Base-by-base conservation (phyloP, 1,140 invertebrate genomes). In the Ridgeia piscesae region DNA sequence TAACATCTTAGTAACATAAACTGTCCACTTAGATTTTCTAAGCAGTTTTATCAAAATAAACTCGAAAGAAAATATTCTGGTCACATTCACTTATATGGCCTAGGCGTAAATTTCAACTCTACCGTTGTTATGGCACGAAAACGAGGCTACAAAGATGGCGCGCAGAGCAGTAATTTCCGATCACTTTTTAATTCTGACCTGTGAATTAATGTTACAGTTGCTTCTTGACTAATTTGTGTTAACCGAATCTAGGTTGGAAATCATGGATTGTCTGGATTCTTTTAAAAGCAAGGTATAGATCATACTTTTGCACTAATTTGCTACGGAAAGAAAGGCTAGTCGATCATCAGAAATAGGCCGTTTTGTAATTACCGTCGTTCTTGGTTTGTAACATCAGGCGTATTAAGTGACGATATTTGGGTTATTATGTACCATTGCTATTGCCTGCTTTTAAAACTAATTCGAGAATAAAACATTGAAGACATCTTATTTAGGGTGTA, bases 141-240 rank as follows among this genome's bases (percentile, higher is more conserved):
- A 77, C 58, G 58, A 77, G 58, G 58, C 58, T 77, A 77, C 58
- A 77, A 77, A 77, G 58, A 77, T 77, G 58, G 58, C 58, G 58
- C 58, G 58, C 58, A 2, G 58, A 77, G 58, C 58, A 21, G 58
- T 77, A 77, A 14, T 77, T 77, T 77, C 58, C 58, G 58, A 77
- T 77, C 58, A 77, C 58, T 77, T 77, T 77, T 77, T 77, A 77
- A 17, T 21, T n/a, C 58, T 21, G 58, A 77, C 17, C 27, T 77
- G 58, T 77, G 58, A 77, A 77, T 77, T 77, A 77, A 77, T 77
- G 58, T 21, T 77, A 77, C 58, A 77, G 58, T 77, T 77, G 58
- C 58, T 8, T 6, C 58, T 0, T 77, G 27, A 77, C 58, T 77
- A 21, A 77, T 77, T 77, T 77, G 58, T 77, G 14, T 77, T 77